Evolutionary conservation across 2,113 vertebrate species (phyloP).

Genomic region (Gambusia holbrooki): DNA sequence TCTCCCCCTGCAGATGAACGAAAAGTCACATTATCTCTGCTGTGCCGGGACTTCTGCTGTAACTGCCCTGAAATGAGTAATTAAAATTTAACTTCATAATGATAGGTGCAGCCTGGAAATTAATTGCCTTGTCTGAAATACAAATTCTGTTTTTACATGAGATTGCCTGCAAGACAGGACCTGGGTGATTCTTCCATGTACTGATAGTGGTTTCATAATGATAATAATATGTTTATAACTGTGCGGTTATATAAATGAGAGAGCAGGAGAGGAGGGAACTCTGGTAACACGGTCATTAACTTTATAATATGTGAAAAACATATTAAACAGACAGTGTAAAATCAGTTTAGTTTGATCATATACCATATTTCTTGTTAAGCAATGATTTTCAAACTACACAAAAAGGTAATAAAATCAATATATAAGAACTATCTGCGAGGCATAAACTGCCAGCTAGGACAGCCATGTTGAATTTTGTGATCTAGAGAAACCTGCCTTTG

Average conservation of each 20-base stretch:
- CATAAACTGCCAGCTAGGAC: too few species aligned
- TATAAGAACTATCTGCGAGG: too few species aligned
- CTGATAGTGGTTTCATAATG: slow-evolving; percentile 9
- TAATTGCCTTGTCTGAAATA: slow-evolving; percentile 58
- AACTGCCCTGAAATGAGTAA: slow-evolving; percentile 74
- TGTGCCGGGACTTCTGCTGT: slow-evolving; percentile 59
- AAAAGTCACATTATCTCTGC: slow-evolving; percentile 72
- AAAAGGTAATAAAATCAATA: too few species aligned
- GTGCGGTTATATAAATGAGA: slow-evolving; percentile 3
- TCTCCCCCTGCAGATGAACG: slow-evolving; percentile 54
- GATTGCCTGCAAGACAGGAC: slow-evolving; percentile 23
- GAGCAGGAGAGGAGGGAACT: background rate
- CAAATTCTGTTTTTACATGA: slow-evolving; percentile 43
- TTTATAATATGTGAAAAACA: slow-evolving; percentile 26
- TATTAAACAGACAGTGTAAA: slow-evolving; percentile 1
- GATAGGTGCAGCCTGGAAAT: slow-evolving; percentile 74
- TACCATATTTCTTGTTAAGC: background rate
- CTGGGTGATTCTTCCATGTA: slow-evolving; percentile 6
- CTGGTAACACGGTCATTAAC: slow-evolving; percentile 14
- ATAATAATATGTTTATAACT: slow-evolving; percentile 10
- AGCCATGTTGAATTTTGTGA: background rate
- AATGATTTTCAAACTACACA: background rate
- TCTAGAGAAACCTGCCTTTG: background rate
- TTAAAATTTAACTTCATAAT: slow-evolving; percentile 76
- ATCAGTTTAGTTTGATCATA: slow-evolving; percentile 4